phyloP scores from a whole-genome alignment of 2,888 invertebrate genomes.

The Nephrotoma guestfalica region DNA sequence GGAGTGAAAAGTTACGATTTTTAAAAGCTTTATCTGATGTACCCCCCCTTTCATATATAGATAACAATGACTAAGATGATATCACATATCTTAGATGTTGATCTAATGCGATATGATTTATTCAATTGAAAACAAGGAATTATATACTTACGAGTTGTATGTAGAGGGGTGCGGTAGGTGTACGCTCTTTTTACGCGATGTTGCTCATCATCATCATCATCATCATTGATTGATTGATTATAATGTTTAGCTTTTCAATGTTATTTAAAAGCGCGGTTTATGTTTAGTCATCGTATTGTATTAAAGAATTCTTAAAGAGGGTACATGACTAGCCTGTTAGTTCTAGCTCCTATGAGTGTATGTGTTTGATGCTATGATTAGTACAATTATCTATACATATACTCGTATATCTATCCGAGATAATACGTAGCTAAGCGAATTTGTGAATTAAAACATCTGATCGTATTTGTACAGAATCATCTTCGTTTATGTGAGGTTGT shows the following conservation, averaged over 20 bases:
- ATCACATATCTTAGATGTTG: not conserved
- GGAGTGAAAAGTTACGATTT: not conserved
- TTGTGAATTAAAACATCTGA: not conserved
- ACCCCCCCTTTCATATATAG: not conserved
- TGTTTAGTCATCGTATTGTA: not conserved
- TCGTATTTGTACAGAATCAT: not conserved
- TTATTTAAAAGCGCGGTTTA: not conserved
- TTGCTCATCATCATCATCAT: not conserved
- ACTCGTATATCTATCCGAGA: not conserved
- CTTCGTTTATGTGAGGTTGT: not conserved
- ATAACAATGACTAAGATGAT: not conserved
- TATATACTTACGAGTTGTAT: not conserved
- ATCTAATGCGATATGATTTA: not conserved
- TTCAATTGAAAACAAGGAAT: not conserved
- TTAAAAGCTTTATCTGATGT: not conserved
- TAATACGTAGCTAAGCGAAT: not conserved
- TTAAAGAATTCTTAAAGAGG: not conserved
- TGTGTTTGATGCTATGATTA: not conserved
- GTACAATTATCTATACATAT: not conserved
- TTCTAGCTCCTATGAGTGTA: not conserved
- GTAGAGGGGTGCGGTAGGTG: not conserved
- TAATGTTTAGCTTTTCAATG: not conserved
- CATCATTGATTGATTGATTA: not conserved
- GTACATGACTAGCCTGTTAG: not conserved
- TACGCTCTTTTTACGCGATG: not conserved